A percentile compares a stretch with the other conserved stretches of the same genome.
These are phyloP conservation scores for Catocala nupta DNA, from an alignment of 2,888 invertebrate genomes.

Conservation along the genomic window DNA sequence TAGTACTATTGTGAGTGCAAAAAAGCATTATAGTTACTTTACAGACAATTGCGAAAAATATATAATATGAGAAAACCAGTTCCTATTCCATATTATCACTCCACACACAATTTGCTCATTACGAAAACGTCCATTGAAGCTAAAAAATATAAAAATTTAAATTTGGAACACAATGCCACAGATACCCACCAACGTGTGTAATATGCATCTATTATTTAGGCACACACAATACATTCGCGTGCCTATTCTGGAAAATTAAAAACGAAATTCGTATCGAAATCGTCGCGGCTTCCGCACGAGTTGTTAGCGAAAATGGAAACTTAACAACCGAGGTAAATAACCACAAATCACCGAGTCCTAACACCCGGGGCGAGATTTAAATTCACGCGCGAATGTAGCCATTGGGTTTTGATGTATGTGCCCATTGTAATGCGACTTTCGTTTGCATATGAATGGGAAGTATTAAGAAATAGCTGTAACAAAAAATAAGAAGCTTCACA, in stretches of 20 bases:
- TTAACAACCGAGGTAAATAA: conserved; percentile 86
- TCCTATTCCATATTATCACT: conserved; percentile 2
- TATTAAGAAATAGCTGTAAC: not conserved
- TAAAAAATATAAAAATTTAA: conserved; percentile 49
- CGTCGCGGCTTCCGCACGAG: conserved; percentile 81
- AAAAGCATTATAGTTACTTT: too few species aligned
- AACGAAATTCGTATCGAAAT: conserved; percentile 80
- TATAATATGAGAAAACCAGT: too few species aligned
- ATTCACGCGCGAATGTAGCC: conserved; percentile 79
- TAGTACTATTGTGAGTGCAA: too few species aligned
- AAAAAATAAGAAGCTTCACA: too few species aligned
- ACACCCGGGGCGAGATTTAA: conserved; percentile 84
- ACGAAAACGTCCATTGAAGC: conserved; percentile 26
- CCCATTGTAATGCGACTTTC: conserved; percentile 38
- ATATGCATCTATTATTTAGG: conserved; percentile 57
- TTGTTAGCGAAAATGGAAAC: conserved; percentile 79
- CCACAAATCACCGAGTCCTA: conserved; percentile 86
- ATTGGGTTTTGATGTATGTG: conserved; percentile 59
- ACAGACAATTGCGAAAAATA: too few species aligned
- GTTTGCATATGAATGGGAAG: not conserved
- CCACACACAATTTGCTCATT: conserved; percentile 19
- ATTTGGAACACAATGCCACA: conserved; percentile 51
- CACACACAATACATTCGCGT: conserved; percentile 56
- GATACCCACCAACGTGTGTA: conserved; percentile 53
- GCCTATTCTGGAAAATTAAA: conserved; percentile 81